Percentiles rank a stretch among this genome's conserved stretches.
Conservation (phyloP, 2,797 vertebrate genomes). For the Meriones psammophilus region DNA sequence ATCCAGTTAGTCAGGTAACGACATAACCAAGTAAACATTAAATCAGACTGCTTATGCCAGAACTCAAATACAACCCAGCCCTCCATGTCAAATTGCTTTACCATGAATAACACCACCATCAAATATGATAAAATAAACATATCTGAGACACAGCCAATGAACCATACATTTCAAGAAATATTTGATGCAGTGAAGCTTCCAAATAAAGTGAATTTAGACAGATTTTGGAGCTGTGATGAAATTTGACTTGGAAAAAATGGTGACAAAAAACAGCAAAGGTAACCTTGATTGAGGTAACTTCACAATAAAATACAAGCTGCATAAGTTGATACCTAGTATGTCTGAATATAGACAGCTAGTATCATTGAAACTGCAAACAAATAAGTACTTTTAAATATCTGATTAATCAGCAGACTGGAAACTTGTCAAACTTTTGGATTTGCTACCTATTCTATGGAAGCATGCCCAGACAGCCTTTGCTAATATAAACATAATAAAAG, state of each 20-base stretch:
- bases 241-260: background rate
- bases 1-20: slow-evolving; percentile 7
- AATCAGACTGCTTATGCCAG: slow-evolving; percentile 59
- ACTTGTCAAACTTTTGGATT: slow-evolving; percentile 9
- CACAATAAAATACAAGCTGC: slow-evolving; percentile 33
- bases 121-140: slow-evolving; percentile 62
- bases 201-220: slow-evolving; percentile 67
- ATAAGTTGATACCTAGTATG: slow-evolving; percentile 6
- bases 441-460: background rate
- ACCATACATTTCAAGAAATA: slow-evolving; percentile 51
- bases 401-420: slow-evolving; percentile 20
- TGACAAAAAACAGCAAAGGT: slow-evolving; percentile 7
- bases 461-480: background rate
- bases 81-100: slow-evolving; percentile 59
- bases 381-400: background rate
- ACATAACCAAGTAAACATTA: slow-evolving; percentile 41
- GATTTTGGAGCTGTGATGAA: slow-evolving; percentile 31
- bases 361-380: background rate
- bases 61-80: slow-evolving; percentile 72
- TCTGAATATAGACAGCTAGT: background rate
- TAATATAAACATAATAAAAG: slow-evolving; percentile 34
- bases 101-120: slow-evolving; percentile 66
- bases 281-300: slow-evolving; percentile 47
- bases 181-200: slow-evolving; percentile 28
- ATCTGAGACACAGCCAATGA: slow-evolving; percentile 18